A percentile compares a stretch with the other conserved stretches of the same genome.
phyloP scores from a whole-genome alignment of 2,797 vertebrate genomes.

The Sorex maritimensis region DNA sequence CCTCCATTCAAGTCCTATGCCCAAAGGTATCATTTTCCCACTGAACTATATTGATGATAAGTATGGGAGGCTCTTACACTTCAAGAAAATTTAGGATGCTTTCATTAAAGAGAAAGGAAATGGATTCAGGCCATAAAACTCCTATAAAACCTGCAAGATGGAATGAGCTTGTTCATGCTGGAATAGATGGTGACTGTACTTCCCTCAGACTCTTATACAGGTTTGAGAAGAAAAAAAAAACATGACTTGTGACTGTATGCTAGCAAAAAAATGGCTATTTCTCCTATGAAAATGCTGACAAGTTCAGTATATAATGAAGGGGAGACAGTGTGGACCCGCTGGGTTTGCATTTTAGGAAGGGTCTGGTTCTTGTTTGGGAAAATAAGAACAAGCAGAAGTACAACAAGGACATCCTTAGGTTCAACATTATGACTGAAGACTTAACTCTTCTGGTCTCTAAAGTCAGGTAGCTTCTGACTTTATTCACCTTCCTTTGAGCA shows the following conservation, averaged over 20 bases:
- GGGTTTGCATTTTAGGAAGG: neutral
- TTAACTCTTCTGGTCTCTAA: conserved; percentile 40
- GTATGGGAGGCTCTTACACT: neutral
- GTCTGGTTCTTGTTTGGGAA: neutral
- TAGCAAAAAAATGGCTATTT: conserved; percentile 17
- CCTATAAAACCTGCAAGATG: neutral
- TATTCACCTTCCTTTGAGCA: conserved; percentile 32
- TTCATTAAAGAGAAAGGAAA: conserved; percentile 27
- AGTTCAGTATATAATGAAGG: neutral
- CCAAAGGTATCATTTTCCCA: neutral
- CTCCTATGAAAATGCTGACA: neutral
- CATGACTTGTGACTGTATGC: neutral
- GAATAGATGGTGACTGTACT: neutral
- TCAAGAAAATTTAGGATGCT: conserved; percentile 4
- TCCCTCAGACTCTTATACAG: neutral
- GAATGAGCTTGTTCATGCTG: neutral
- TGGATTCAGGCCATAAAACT: neutral
- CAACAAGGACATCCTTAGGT: neutral
- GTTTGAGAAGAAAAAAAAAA: neutral
- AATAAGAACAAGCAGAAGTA: too few species aligned
- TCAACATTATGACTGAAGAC: neutral
- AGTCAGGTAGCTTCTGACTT: conserved; percentile 12
- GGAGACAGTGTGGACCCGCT: neutral
- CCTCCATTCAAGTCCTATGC: neutral
- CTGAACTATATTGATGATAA: neutral